Conservation (phyloP, 2,113 vertebrate species). For the Proterorhinus semilunaris region DNA sequence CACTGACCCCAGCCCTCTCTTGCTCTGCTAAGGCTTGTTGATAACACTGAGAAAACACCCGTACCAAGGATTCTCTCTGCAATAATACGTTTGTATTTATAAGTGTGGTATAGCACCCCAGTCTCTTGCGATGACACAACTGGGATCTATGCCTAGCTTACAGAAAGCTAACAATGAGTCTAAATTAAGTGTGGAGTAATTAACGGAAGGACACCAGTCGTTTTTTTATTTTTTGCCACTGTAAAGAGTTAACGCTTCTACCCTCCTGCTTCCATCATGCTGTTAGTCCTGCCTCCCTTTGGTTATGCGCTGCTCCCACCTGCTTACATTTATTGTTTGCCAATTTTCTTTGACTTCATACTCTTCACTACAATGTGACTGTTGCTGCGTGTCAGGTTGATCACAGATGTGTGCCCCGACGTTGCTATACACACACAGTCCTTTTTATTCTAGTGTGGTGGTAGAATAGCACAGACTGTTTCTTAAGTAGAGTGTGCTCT, state of each 20-base stretch:
- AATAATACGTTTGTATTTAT: conserved; percentile 56
- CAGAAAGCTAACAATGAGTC: conserved; percentile 8
- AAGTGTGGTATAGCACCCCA: conserved; percentile 33
- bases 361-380: conserved; percentile 44
- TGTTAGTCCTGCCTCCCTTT: background rate
- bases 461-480: conserved; percentile 25
- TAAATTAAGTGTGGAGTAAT: conserved; percentile 41
- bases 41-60: conserved; percentile 55
- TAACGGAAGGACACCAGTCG: conserved; percentile 7
- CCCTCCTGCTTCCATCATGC: conserved; percentile 12
- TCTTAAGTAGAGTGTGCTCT: conserved; percentile 25
- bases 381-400: conserved; percentile 18
- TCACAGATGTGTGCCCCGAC: background rate
- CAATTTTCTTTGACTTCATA: conserved; percentile 56
- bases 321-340: conserved; percentile 55
- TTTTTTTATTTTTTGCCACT: conserved; percentile 7
- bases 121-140: background rate
- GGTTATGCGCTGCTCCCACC: conserved; percentile 16
- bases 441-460: background rate
- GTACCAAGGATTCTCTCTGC: conserved; percentile 66
- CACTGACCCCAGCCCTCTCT: conserved; percentile 28
- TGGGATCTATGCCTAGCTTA: conserved; percentile 18
- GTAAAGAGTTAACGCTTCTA: conserved; percentile 20
- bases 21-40: conserved; percentile 73
- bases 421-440: conserved; percentile 22